These are phyloP conservation scores for Brienomyrus brachyistius DNA, from an alignment of 2,113 vertebrate species.

Conservation along the genomic window DNA sequence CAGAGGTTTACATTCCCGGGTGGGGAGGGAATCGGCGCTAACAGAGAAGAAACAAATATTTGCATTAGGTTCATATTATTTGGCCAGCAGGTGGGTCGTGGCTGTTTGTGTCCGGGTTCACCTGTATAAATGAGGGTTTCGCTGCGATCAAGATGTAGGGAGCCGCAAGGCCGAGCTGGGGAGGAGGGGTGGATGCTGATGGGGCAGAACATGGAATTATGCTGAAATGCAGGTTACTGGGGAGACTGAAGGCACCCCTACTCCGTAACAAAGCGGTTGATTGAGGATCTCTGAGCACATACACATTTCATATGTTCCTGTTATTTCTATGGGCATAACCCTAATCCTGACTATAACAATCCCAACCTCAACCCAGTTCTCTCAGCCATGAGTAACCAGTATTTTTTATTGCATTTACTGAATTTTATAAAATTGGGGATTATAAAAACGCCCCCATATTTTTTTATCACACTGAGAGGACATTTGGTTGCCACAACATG, in stretches of 20 bases:
- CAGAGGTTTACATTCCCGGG: conserved; percentile 5
- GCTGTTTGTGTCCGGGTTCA: background rate
- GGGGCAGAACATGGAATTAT: background rate
- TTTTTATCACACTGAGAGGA: background rate
- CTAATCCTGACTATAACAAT: background rate
- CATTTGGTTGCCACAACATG: background rate
- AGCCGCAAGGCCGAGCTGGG: background rate
- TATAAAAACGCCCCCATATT: background rate
- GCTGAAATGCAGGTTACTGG: background rate
- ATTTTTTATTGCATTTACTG: background rate
- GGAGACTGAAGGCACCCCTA: background rate
- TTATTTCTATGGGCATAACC: background rate
- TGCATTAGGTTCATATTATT: conserved; percentile 25
- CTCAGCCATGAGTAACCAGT: background rate
- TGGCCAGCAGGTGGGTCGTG: conserved; percentile 25
- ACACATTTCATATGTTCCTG: background rate
- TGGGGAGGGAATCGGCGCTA: conserved; percentile 18
- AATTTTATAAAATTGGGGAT: background rate
- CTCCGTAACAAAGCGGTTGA: background rate
- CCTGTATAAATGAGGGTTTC: background rate
- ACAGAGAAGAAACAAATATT: conserved; percentile 26
- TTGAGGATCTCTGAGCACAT: background rate
- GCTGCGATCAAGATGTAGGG: background rate
- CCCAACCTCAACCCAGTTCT: background rate
- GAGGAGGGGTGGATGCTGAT: background rate